Evolutionary conservation across 2,888 invertebrate species (phyloP).

Genomic region (Heliconius cydno): DNA sequence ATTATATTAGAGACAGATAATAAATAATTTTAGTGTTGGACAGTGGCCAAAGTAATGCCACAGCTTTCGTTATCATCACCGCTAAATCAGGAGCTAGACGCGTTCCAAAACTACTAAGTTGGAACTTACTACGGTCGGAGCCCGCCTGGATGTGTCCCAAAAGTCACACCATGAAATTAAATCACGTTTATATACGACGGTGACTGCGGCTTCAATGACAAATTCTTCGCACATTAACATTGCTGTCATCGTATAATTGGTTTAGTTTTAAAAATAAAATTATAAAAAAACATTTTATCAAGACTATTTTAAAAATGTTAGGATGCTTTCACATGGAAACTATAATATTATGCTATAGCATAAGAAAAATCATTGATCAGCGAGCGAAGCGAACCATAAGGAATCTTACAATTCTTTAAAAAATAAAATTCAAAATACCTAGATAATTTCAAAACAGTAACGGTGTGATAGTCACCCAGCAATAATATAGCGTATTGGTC

Average conservation of each 20-base stretch:
- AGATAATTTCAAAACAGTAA: neutral
- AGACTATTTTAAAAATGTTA: neutral
- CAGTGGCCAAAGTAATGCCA: constrained; percentile 36
- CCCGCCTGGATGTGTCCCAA: constrained; percentile 26
- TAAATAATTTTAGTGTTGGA: constrained; percentile 45
- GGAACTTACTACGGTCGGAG: constrained; percentile 14
- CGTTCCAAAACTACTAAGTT: constrained; percentile 16
- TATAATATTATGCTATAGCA: neutral
- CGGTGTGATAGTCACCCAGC: constrained; percentile 6
- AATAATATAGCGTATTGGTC: constrained; percentile 36
- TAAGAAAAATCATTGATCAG: neutral
- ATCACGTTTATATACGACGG: constrained; percentile 18
- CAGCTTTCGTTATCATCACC: constrained; percentile 36
- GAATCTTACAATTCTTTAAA: neutral
- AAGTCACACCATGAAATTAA: constrained; percentile 28
- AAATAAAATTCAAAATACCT: neutral
- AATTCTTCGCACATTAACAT: constrained; percentile 18
- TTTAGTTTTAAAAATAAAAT: constrained; percentile 6
- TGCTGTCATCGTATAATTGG: constrained; percentile 15
- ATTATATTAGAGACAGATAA: constrained; percentile 35
- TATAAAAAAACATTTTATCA: neutral
- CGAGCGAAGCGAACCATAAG: neutral
- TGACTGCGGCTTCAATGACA: constrained; percentile 4
- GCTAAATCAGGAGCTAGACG: constrained; percentile 39
- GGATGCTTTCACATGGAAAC: neutral